phyloP scores from a whole-genome alignment of 2,888 invertebrate species.

The Pediacus dermestoides region DNA sequence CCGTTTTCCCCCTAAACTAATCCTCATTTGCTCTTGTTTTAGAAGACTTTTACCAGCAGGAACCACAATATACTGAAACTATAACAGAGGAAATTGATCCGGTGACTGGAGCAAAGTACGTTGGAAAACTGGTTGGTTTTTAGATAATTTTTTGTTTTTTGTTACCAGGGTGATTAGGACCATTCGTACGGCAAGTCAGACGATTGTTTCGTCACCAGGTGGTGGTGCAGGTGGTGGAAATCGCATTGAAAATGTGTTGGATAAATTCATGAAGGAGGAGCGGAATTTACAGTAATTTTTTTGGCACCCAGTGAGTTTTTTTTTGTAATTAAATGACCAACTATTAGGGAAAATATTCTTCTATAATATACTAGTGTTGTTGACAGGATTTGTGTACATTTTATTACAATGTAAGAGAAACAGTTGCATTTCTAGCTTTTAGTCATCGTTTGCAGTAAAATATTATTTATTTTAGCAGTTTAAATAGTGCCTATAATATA shows the following conservation, averaged over 20 bases:
- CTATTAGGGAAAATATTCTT: too few species aligned
- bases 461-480: too few species aligned
- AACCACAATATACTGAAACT: slow-evolving; percentile 55
- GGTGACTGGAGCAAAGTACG: slow-evolving; percentile 54
- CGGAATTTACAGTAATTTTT: slow-evolving; percentile 50
- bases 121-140: too few species aligned
- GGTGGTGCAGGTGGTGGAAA: slow-evolving; percentile 43
- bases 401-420: too few species aligned
- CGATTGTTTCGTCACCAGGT: slow-evolving; percentile 38
- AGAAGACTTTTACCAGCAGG: slow-evolving; percentile 61
- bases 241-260: slow-evolving; percentile 53
- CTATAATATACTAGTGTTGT: too few species aligned
- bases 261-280: slow-evolving; percentile 56
- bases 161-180: slow-evolving; percentile 52
- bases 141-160: slow-evolving; percentile 11
- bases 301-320: too few species aligned
- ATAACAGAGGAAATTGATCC: slow-evolving; percentile 54
- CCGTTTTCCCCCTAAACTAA: slow-evolving; percentile 1
- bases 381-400: too few species aligned
- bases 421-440: too few species aligned
- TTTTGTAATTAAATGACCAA: too few species aligned
- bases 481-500: too few species aligned
- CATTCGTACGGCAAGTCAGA: slow-evolving; percentile 50
- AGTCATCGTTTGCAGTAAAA: too few species aligned
- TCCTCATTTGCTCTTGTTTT: slow-evolving; percentile 32